Conservation (phyloP, 2,113 vertebrate species). For the Carassius auratus region DNA sequence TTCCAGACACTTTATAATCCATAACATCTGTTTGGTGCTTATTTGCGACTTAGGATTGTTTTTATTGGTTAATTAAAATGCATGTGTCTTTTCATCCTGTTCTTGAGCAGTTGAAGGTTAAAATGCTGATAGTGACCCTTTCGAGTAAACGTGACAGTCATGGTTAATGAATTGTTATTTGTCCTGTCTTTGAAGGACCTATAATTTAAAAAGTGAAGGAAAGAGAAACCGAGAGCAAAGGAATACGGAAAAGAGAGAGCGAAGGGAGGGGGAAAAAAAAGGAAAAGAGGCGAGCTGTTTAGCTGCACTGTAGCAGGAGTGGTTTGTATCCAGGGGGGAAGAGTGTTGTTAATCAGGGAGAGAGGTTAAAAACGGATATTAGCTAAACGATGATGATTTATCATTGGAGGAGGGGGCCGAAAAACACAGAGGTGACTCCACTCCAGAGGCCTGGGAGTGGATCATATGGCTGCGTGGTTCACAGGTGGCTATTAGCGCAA, state of each 20-base stretch:
- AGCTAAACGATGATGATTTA: slow-evolving; percentile 64
- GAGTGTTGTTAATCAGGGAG: slow-evolving; percentile 69
- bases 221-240: slow-evolving; percentile 19
- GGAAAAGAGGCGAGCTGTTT: slow-evolving; percentile 47
- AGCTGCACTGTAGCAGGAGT: slow-evolving; percentile 59
- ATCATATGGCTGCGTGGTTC: slow-evolving; percentile 75
- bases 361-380: slow-evolving; percentile 71
- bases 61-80: slow-evolving; percentile 72
- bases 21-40: slow-evolving; percentile 46
- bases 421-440: slow-evolving; percentile 63
- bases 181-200: slow-evolving; percentile 64
- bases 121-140: slow-evolving; percentile 69
- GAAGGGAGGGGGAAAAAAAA: slow-evolving; percentile 16
- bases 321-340: slow-evolving; percentile 58
- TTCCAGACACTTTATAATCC: slow-evolving; percentile 20
- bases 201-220: slow-evolving; percentile 56
- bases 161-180: slow-evolving; percentile 70
- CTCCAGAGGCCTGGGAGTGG: slow-evolving; percentile 72
- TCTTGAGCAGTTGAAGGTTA: slow-evolving; percentile 67
- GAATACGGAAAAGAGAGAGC: slow-evolving; percentile 46
- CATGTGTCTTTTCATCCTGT: slow-evolving; percentile 45
- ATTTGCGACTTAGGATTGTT: slow-evolving; percentile 60
- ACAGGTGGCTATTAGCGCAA: slow-evolving; percentile 75
- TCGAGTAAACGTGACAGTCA: slow-evolving; percentile 63
- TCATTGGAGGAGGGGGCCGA: slow-evolving; percentile 57